Evolutionary conservation across 2,888 invertebrate species (phyloP).

Genomic region (Oscheius sp.): DNA sequence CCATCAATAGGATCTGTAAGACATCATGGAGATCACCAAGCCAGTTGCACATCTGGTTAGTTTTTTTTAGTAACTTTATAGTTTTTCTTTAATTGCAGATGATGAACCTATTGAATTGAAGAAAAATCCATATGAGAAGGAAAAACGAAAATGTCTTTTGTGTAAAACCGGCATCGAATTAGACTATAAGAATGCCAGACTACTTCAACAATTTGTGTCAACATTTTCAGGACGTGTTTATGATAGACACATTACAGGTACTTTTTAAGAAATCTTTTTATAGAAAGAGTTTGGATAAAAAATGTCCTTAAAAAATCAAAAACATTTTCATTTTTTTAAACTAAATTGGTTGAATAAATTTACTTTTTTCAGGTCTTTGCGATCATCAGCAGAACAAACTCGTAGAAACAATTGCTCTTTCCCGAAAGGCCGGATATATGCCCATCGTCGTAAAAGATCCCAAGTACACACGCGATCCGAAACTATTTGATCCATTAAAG

Average conservation of each 20-base stretch:
- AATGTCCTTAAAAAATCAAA: no score
- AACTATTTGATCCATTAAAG: conserved; percentile 86
- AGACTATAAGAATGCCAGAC: conserved; percentile 79
- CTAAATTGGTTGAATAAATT: no score
- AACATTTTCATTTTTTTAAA: not conserved
- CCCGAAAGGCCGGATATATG: conserved; percentile 78
- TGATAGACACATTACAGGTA: conserved; percentile 86
- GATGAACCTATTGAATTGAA: conserved; percentile 54
- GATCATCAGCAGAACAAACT: conserved; percentile 61
- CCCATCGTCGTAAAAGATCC: conserved; percentile 81
- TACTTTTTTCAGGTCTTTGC: conserved; percentile 78
- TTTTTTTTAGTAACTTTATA: not conserved
- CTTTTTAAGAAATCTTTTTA: no score
- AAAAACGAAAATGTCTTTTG: conserved; percentile 57
- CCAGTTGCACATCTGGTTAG: not conserved
- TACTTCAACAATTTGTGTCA: conserved; percentile 85
- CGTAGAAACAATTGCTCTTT: conserved; percentile 30
- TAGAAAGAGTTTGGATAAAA: no score
- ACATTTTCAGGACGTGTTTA: conserved; percentile 91
- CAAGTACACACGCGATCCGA: conserved; percentile 85
- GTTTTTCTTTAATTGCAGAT: conserved; percentile 9
- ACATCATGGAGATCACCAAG: not conserved
- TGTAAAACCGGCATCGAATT: conserved; percentile 62
- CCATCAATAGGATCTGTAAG: not conserved
- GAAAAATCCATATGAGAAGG: conserved; percentile 61